Percentiles rank a stretch among this genome's conserved stretches.
Conservation (phyloP, 2,797 vertebrate genomes). For the Sebastes steindachneri region DNA sequence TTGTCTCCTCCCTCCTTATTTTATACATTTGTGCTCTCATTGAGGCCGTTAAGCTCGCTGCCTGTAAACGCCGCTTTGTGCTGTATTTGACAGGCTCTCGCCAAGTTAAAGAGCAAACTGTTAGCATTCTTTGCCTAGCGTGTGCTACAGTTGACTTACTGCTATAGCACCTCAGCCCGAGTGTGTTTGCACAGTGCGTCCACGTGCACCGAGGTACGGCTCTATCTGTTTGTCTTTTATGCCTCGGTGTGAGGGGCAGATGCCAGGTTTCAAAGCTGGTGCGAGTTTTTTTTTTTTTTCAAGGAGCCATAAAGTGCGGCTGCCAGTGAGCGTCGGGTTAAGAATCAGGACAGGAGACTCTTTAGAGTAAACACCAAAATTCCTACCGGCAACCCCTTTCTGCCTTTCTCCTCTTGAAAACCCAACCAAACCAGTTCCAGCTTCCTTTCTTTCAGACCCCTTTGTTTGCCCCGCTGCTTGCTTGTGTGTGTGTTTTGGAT, state of each 20-base stretch:
- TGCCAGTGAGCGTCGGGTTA: slow-evolving; percentile 61
- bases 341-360: slow-evolving; percentile 57
- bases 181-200: slow-evolving; percentile 73
- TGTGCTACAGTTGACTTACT: slow-evolving; percentile 74
- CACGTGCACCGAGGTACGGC: slow-evolving; percentile 54
- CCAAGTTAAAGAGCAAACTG: slow-evolving; percentile 77
- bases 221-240: slow-evolving; percentile 74
- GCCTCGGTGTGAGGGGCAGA: slow-evolving; percentile 52
- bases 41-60: slow-evolving; percentile 31
- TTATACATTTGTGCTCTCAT: slow-evolving; percentile 8
- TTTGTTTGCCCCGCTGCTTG: slow-evolving; percentile 53
- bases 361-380: slow-evolving; percentile 74
- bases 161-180: slow-evolving; percentile 55
- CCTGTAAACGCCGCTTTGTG: slow-evolving; percentile 55
- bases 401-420: slow-evolving; percentile 25
- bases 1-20: slow-evolving; percentile 31
- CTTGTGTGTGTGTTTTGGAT: slow-evolving; percentile 53
- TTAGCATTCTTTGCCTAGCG: slow-evolving; percentile 71
- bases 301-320: slow-evolving; percentile 57
- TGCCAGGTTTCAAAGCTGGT: slow-evolving; percentile 60
- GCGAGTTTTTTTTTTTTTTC: slow-evolving; percentile 67
- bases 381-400: slow-evolving; percentile 56
- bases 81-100: slow-evolving; percentile 59
- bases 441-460: slow-evolving; percentile 57
- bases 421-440: slow-evolving; percentile 67